phyloP scores from a whole-genome alignment of 2,888 invertebrate species.

The Malachius bipustulatus region DNA sequence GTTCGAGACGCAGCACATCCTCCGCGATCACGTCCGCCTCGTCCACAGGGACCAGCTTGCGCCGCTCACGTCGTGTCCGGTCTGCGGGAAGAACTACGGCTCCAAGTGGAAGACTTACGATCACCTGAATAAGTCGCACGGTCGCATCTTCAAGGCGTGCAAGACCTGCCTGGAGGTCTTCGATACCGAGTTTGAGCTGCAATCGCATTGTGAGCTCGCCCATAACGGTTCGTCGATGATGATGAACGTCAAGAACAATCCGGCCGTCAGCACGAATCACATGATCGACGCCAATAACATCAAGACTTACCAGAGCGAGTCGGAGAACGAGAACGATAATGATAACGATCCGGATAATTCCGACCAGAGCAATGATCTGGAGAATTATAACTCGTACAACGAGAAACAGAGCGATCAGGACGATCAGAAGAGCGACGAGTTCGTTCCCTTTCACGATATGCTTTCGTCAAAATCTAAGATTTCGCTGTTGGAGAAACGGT shows the following conservation, averaged over 20 bases:
- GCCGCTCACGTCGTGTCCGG: conserved; percentile 43
- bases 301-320: conserved; percentile 17
- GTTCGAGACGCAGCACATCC: conserved; percentile 42
- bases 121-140: conserved; percentile 47
- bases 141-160: conserved; percentile 44
- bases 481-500: conserved; percentile 30
- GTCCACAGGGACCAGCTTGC: conserved; percentile 39
- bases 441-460: conserved; percentile 1
- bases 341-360: conserved; percentile 13
- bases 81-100: conserved; percentile 48
- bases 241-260: conserved; percentile 7
- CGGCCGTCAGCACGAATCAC: conserved; percentile 5
- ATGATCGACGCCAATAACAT: conserved; percentile 8
- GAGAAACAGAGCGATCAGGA: conserved; percentile 13
- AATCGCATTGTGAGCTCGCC: conserved; percentile 37
- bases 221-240: conserved; percentile 25
- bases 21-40: conserved; percentile 43
- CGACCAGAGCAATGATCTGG: neutral
- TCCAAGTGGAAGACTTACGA: conserved; percentile 48
- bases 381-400: neutral
- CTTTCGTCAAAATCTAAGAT: conserved; percentile 21
- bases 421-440: conserved; percentile 9
- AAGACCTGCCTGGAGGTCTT: conserved; percentile 48
- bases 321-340: conserved; percentile 16
- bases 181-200: conserved; percentile 39